Evolutionary conservation across 1,140 invertebrate genomes (phyloP).

Genomic region (Eubasilissa regina): DNA sequence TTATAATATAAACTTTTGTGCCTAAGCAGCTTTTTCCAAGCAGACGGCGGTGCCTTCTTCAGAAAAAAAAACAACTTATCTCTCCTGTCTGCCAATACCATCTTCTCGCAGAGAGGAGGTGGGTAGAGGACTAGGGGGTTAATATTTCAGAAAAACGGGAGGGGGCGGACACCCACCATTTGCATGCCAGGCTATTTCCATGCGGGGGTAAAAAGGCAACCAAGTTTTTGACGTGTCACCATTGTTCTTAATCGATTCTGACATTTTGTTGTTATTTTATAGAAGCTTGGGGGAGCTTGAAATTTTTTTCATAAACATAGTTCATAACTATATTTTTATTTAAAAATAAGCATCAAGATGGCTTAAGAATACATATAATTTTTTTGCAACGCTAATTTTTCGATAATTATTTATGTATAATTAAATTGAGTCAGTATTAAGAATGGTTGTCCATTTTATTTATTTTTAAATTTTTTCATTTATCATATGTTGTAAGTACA

Average conservation of each 20-base stretch:
- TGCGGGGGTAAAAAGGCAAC: slow-evolving; percentile 43
- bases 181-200: slow-evolving; percentile 59
- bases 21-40: slow-evolving; percentile 39
- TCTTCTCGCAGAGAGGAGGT: slow-evolving; percentile 34
- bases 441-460: too few species aligned
- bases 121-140: not conserved
- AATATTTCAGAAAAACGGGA: not conserved
- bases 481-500: too few species aligned
- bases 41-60: slow-evolving; percentile 40
- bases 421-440: too few species aligned
- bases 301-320: too few species aligned
- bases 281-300: too few species aligned
- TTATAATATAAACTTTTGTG: slow-evolving; percentile 49
- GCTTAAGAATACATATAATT: too few species aligned
- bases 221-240: slow-evolving; percentile 37
- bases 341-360: too few species aligned
- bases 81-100: slow-evolving; percentile 59
- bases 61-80: slow-evolving; percentile 60
- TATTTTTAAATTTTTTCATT: too few species aligned
- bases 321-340: too few species aligned
- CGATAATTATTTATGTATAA: too few species aligned
- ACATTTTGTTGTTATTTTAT: slow-evolving; percentile 23
- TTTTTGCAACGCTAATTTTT: too few species aligned
- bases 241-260: slow-evolving; percentile 40
- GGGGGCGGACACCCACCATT: slow-evolving; percentile 43